Base-by-base conservation (phyloP, 2,797 vertebrate genomes). In the Platalea minor region DNA sequence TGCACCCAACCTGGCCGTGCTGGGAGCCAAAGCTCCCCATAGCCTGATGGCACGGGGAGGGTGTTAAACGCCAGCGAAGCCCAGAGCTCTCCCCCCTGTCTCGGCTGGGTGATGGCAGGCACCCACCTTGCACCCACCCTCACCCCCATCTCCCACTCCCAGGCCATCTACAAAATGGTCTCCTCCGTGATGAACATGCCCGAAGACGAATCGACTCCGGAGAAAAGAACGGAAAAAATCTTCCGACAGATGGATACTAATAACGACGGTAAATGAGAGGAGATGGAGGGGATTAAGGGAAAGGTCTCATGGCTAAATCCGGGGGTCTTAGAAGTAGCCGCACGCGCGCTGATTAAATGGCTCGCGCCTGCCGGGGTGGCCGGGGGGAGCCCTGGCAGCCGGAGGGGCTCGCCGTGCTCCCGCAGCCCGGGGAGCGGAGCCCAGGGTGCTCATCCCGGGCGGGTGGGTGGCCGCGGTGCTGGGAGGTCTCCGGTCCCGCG, bases 141-240 rank as follows among this genome's bases (percentile, higher is more conserved):
- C 61, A 45, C 3, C 41, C 56, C 74, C 7, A 0, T 33, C 31
- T 89, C 82, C 87, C 41, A 6, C 37, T 45, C 51, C 83, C 97
- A 99, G 99, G 99, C 99, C 96, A 99, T 99, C 98, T 99, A 99
- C 98, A 99, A 99, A 98, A 99, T 99, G 99, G 99, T 99, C 97
- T 99, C 99, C 7, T 99, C 99, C 0, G 99, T 99, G 98, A 99
- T 99, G 99, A 99, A 99, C 98, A 99, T 99, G 99, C 99, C 99
- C 2, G 99, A 99, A 84, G 99, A 99, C 37, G 99, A 99, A 96
- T 99, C 99, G 65, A 99, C 99, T 68, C 99, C 99, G 1, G 99
- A 99, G 98, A 99, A 99, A 97, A 98, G 99, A 95, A 99, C 99
- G 5, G 99, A 99, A 97, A 99, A 99, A 98, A 99, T 99, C 98